Conservation (phyloP, 2,888 invertebrate genomes). For the Drosophila mimetica region DNA sequence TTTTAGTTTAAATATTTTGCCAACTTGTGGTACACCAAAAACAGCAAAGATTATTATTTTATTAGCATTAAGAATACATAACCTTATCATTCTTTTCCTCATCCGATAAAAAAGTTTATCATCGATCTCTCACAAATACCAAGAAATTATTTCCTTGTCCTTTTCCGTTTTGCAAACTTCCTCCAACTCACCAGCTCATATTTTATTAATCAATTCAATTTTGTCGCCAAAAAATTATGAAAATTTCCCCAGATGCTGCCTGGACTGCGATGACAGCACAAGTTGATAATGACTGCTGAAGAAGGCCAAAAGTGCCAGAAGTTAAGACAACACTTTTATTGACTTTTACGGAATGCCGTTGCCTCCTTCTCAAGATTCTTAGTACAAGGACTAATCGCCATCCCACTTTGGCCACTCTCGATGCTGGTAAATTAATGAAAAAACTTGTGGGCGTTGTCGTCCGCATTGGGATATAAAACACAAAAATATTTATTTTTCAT, state of each 20-base stretch:
- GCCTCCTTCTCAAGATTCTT: not conserved
- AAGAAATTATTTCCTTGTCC: not conserved
- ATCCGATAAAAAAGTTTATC: not conserved
- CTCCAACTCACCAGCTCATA: constrained; percentile 25
- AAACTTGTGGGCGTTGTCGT: constrained; percentile 65
- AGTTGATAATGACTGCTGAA: constrained; percentile 66
- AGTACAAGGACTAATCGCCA: constrained; percentile 32
- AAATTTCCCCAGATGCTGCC: constrained; percentile 32
- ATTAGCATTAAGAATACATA: not conserved
- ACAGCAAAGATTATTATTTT: not conserved
- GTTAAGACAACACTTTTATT: constrained; percentile 59
- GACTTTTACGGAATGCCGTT: constrained; percentile 8
- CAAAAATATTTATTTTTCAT: constrained; percentile 63
- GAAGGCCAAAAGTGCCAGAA: constrained; percentile 51
- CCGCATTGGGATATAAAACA: constrained; percentile 51
- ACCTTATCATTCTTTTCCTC: too few species aligned
- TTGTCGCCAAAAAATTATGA: constrained; percentile 56
- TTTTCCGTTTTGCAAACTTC: not conserved
- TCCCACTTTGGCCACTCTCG: constrained; percentile 10
- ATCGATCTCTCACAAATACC: not conserved
- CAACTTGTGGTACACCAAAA: too few species aligned
- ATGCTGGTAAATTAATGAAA: constrained; percentile 68
- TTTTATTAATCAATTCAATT: constrained; percentile 75
- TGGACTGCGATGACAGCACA: constrained; percentile 39
- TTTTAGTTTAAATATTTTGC: too few species aligned